phyloP scores from a whole-genome alignment of 2,888 invertebrate genomes.

The Drosophila nr. medialis region DNA sequence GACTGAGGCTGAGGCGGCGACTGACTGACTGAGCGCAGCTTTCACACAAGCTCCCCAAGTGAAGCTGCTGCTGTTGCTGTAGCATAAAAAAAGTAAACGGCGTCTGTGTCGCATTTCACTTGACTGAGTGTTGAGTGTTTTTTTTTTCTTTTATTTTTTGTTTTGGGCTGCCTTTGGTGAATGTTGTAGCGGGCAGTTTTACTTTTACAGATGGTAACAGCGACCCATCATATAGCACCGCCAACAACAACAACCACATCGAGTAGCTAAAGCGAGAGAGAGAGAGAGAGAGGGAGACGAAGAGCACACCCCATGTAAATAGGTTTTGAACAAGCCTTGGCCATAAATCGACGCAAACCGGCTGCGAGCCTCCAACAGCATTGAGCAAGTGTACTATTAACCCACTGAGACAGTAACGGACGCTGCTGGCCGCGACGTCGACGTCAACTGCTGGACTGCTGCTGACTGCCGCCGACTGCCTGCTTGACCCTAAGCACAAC shows the following conservation, averaged over 20 bases:
- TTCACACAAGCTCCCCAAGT: conserved; percentile 69
- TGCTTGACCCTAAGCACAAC: conserved; percentile 55
- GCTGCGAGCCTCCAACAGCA: conserved; percentile 39
- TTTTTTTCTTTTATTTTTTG: conserved; percentile 23
- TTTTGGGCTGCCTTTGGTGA: conserved; percentile 67
- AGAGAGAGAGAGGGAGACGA: not conserved
- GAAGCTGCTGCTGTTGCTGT: conserved; percentile 40
- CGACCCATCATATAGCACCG: conserved; percentile 58
- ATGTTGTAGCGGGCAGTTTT: conserved; percentile 71
- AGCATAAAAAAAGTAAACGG: conserved; percentile 70
- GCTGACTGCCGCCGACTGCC: conserved; percentile 9
- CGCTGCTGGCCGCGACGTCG: conserved; percentile 12
- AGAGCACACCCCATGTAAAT: conserved; percentile 66
- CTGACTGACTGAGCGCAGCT: conserved; percentile 61
- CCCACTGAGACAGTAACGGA: conserved; percentile 84
- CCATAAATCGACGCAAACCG: conserved; percentile 67
- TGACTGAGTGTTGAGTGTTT: conserved; percentile 50
- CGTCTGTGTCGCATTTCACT: conserved; percentile 63
- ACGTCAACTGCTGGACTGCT: conserved; percentile 6
- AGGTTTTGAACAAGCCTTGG: conserved; percentile 74
- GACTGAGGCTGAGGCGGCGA: conserved; percentile 49
- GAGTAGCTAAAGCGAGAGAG: not conserved
- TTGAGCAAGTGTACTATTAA: conserved; percentile 84
- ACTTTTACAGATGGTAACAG: conserved; percentile 70
- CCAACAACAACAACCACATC: not conserved